Conservation (phyloP, 2,888 invertebrate genomes). For the Lymantria monacha region DNA sequence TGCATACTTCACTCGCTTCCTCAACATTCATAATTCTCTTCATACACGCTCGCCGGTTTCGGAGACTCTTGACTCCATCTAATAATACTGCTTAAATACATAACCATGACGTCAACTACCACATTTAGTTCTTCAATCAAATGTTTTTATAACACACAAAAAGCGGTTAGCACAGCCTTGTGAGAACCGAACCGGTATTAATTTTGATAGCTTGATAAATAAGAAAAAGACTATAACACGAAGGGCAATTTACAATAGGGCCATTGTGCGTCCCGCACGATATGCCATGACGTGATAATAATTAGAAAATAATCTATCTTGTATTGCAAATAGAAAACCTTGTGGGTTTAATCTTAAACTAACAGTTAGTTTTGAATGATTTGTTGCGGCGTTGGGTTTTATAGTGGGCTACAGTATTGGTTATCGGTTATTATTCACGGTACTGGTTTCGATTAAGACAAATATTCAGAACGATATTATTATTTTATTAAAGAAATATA, state of each 20-base stretch:
- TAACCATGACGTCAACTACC: slow-evolving; percentile 19
- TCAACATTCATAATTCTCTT: no score
- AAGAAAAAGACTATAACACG: slow-evolving; percentile 41
- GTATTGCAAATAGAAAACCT: slow-evolving; percentile 40
- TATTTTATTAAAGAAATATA: background rate
- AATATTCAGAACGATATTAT: background rate
- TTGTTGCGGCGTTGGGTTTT: slow-evolving; percentile 22
- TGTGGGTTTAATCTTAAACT: slow-evolving; percentile 38
- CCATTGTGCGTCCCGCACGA: slow-evolving; percentile 36
- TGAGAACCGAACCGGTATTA: slow-evolving; percentile 55
- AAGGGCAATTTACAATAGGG: slow-evolving; percentile 40
- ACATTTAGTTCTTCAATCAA: slow-evolving; percentile 25
- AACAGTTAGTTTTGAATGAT: slow-evolving; percentile 33
- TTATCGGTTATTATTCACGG: slow-evolving; percentile 5
- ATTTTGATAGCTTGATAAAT: slow-evolving; percentile 25
- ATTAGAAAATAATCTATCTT: slow-evolving; percentile 49
- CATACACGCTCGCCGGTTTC: no score
- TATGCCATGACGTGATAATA: slow-evolving; percentile 46
- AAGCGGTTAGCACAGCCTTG: slow-evolving; percentile 44
- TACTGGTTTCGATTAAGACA: background rate
- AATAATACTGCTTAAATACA: no score
- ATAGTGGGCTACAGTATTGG: slow-evolving; percentile 10
- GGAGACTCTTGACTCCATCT: no score
- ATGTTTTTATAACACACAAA: slow-evolving; percentile 34
- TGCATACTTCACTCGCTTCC: no score